These are phyloP conservation scores for Odontamblyopus lacepedii DNA, from an alignment of 2,797 vertebrate species.

Conservation along the genomic window DNA sequence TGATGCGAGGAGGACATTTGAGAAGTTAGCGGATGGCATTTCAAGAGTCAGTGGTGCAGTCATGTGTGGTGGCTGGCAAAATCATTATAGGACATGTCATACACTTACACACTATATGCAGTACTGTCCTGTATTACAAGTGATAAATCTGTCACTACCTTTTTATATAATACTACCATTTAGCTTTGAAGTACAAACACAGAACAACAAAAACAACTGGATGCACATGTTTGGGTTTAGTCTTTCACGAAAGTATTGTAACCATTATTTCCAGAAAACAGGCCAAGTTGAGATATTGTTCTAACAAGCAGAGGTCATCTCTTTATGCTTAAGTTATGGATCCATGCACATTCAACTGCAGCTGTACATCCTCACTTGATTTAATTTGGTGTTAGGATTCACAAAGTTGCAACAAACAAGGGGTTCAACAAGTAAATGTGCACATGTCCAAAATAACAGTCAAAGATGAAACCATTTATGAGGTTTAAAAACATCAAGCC, in stretches of 20 bases:
- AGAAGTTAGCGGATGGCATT: slow-evolving; percentile 60
- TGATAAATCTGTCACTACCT: neutral
- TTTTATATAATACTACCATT: neutral
- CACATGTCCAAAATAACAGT: neutral
- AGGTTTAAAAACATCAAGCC: no score
- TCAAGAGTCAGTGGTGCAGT: slow-evolving; percentile 45
- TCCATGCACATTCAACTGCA: neutral
- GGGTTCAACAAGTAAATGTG: neutral
- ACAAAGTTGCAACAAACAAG: neutral
- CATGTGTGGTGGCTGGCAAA: slow-evolving; percentile 31
- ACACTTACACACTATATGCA: slow-evolving; percentile 10
- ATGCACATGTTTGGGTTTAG: neutral
- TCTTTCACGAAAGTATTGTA: neutral
- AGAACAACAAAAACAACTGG: neutral
- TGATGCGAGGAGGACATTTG: slow-evolving; percentile 53
- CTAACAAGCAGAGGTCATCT: neutral
- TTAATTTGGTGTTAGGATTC: neutral
- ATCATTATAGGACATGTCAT: slow-evolving; percentile 35
- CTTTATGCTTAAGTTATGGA: slow-evolving; percentile 8
- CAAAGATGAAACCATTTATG: no score
- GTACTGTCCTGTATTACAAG: neutral
- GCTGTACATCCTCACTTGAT: slow-evolving; percentile 11
- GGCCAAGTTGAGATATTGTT: neutral
- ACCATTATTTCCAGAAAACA: neutral
- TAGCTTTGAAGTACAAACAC: neutral